Evolutionary conservation across 2,113 vertebrate genomes (phyloP).

Genomic region (Platysteira castanea): DNA sequence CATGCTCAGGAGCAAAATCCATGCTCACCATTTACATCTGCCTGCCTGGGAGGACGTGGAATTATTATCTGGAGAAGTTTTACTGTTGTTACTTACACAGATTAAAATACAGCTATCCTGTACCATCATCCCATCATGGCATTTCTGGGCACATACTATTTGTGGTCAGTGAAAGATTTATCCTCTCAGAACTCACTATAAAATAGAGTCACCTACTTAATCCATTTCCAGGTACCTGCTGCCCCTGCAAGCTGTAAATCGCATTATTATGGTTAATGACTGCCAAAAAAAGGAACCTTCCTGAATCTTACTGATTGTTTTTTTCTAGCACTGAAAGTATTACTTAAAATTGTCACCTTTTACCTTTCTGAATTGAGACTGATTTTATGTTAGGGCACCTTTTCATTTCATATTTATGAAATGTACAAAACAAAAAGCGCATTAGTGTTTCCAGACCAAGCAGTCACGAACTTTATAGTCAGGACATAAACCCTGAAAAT

Average conservation of each 20-base stretch:
- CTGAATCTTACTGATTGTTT: not conserved
- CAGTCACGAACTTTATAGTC: slow-evolving; percentile 32
- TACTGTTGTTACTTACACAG: not conserved
- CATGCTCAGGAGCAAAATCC: not conserved
- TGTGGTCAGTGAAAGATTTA: not conserved
- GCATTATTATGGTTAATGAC: not conserved
- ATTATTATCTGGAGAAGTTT: not conserved
- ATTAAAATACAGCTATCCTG: not conserved
- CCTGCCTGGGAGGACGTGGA: not conserved
- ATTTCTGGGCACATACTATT: not conserved
- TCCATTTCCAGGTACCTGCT: not conserved
- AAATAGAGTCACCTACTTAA: not conserved
- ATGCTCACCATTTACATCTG: not conserved
- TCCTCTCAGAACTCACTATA: not conserved
- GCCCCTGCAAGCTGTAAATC: not conserved
- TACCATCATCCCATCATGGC: not conserved
- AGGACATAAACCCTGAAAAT: slow-evolving; percentile 47
- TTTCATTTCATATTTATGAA: slow-evolving; percentile 31
- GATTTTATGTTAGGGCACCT: not conserved
- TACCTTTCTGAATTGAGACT: not conserved
- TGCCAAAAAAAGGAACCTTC: not conserved
- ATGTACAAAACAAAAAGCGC: not conserved
- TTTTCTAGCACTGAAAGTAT: not conserved
- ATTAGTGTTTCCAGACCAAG: slow-evolving; percentile 21
- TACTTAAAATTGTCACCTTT: slow-evolving; percentile 4